These are phyloP conservation scores for Crotalus tigris DNA, from an alignment of 2,113 vertebrate species.

Conservation along the genomic window DNA sequence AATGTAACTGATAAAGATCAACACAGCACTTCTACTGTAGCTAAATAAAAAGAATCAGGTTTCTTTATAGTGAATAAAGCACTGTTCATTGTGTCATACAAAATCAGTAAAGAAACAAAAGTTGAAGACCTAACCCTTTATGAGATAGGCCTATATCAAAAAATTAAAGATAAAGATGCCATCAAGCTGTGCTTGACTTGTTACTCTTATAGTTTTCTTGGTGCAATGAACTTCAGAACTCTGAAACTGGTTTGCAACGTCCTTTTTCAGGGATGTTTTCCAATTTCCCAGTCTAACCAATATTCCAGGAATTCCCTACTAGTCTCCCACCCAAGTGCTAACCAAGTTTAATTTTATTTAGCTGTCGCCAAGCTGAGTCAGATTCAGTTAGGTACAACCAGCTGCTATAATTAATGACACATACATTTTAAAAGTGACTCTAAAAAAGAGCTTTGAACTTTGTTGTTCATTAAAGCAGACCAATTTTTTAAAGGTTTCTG, in stretches of 20 bases:
- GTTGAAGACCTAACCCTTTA: not conserved
- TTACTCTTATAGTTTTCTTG: not conserved
- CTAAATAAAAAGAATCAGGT: not conserved
- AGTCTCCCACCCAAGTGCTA: not conserved
- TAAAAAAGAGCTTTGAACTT: not conserved
- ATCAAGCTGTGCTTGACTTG: not conserved
- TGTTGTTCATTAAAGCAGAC: not conserved
- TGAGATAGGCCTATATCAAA: not conserved
- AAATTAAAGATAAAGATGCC: not conserved
- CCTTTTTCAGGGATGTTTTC: not conserved
- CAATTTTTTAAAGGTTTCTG: not conserved
- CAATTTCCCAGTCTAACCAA: not conserved
- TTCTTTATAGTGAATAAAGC: not conserved
- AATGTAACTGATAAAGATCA: not conserved
- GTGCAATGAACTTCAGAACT: not conserved
- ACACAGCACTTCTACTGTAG: not conserved
- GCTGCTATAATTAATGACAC: not conserved
- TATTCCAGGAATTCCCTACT: not conserved
- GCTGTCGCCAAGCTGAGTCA: not conserved
- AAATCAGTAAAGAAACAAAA: not conserved
- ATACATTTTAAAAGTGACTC: not conserved
- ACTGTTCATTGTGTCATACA: not conserved
- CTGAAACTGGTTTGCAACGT: not conserved
- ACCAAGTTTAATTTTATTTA: not conserved
- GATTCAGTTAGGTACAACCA: not conserved